Evolutionary conservation across 2,113 vertebrate genomes (phyloP), one percentile per base, ranked within the genome.

Genomic region (Bufo gargarizans): DNA sequence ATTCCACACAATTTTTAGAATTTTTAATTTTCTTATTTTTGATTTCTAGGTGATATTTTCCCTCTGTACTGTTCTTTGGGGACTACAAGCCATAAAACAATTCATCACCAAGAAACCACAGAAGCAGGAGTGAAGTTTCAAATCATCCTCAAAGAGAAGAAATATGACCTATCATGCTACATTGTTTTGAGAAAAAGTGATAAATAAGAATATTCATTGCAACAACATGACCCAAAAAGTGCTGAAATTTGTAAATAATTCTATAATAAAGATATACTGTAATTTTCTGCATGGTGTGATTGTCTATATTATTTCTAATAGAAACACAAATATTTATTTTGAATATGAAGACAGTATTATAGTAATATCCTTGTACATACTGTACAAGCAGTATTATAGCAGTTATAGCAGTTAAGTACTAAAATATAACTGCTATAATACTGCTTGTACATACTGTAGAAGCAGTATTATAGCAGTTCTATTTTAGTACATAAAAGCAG

Each of bases 31-130:
- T 63, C 7, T 82, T 58, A 6, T 84, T 88, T 92, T 90, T 72
- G 91, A 63, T 91, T 86, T 91, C 93, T 89, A 98, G 97, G 93
- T 95, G 77, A 94, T 97, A 93, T 96, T 97, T 94, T 93, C 92
- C 63, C 89, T 97, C 93, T 96, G 93, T 17, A 88, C 95, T 93
- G 94, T 95, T 83, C 97, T 94, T 92, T 99, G 97, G 97, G 96
- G 92, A 86, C 85, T 96, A 89, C 95, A 94, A 91, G 92, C 91
- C 77, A 56, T 94, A 92, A 94, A 92, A 58, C 90, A 85, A 92
- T 92, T 94, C 67, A 74, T 90, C 81, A 83, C 87, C 69, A 88
- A 90, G 84, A 76, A 20, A 20, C 91, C 92, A 92, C 94, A 89
- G 56, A 96, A 95, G 90, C 74, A 47, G 4, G 82, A 91, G 84